Base-by-base conservation (phyloP, 1,140 invertebrate species). In the Panulirus ornatus region DNA sequence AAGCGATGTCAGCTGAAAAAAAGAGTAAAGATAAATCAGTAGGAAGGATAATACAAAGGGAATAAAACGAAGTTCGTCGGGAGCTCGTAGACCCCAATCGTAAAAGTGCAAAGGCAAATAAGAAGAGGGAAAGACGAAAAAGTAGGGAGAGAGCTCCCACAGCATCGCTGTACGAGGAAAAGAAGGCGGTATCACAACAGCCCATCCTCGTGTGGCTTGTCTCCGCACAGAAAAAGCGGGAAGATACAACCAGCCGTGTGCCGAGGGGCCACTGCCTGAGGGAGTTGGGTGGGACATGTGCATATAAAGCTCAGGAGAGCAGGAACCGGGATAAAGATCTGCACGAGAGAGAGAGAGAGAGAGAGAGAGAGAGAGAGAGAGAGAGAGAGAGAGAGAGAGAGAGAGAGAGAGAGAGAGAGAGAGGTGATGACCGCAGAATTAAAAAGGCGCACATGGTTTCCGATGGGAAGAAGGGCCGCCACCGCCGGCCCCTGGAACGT, bases 361-460 rank as follows among this genome's bases (percentile, higher is more conserved):
- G 66, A n/a, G 66, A 70, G 66, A 19, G n/a, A 70, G 11, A n/a
- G 66, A 70, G n/a, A 70, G 11, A 58, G 51, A 70, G n/a, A n/a
- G n/a, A 70, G 11, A 19, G 66, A 11, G 66, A n/a, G n/a, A 70
- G 66, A n/a, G 51, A 58, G 51, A 58, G 51, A 58, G 51, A 58
- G n/a, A n/a, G n/a, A n/a, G 66, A n/a, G n/a, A 70, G n/a, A n/a
- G 11, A 3, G 66, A 70, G 19, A 70, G n/a, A 70, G n/a, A n/a
- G 66, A 8, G 19, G n/a, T 11, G n/a, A 27, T 22, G 36, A 58
- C 11, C 27, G n/a, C 27, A n/a, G 36, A 11, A 70, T 2, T 70
- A 22, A 34, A 9, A 70, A n/a, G n/a, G n/a, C n/a, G n/a, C n/a
- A n/a, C n/a, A n/a, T n/a, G n/a, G n/a, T n/a, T n/a, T n/a, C n/a